Base-by-base conservation (phyloP, 2,888 invertebrate genomes). In the Apeira syringaria region DNA sequence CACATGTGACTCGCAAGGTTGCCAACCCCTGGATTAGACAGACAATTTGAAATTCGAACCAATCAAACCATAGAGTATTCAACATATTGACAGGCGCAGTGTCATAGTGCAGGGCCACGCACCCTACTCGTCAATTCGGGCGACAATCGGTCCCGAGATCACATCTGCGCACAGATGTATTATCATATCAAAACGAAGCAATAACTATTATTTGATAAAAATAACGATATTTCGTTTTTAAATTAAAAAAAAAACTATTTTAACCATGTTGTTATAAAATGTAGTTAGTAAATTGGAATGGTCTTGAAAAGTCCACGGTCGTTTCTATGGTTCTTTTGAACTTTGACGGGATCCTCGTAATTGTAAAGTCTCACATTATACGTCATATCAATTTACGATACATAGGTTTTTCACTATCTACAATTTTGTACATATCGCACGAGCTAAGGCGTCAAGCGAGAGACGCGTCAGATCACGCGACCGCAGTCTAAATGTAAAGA, bases 111-210 rank as follows among this genome's bases (percentile, higher is more conserved):
- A 7, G 15, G n/a, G 11, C 9, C 30, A 22, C 20, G 17, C 24
- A 7, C 24, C 9, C 20, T 10, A 22, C 32, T 27, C 39, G 43
- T 41, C 48, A 37, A 34, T 34, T 37, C 28, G 25, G 25, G 25
- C 5, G 28, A 18, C 31, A 1, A 8, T 15, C 53, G 42, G 44
- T 41, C 33, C 20, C 33, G 45, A 34, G 46, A 40, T 47, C 52
- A 57, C 74, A 61, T 67, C 73, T 65, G 74, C 71, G 64, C 73
- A 62, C 74, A 69, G 72, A 71, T 79, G 79, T 74, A 76, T 71
- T 70, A 77, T 82, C 88, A 89, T 88, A 88, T 89, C 88, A 88
- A 80, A 74, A 67, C 52, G 80, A 87, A 89, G 88, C 88, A 89
- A 88, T 88, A 88, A 88, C 84, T 84, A 84, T 86, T 85, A 85